Conservation (phyloP, 2,888 invertebrate genomes). For the Crossocerus cetratus region DNA sequence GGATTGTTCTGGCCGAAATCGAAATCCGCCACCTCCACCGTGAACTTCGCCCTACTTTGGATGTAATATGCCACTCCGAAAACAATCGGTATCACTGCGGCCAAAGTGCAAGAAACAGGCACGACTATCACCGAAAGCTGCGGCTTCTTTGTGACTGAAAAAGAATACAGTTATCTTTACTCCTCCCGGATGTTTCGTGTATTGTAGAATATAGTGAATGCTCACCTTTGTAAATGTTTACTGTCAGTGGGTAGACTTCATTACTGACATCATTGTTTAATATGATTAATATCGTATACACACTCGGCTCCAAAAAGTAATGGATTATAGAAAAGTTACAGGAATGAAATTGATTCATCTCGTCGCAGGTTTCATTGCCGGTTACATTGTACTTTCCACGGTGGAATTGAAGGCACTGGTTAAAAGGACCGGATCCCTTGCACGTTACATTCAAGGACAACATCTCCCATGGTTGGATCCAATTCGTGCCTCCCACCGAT, state of each 20-base stretch:
- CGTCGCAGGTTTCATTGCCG: slow-evolving; percentile 86
- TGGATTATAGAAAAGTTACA: slow-evolving; percentile 83
- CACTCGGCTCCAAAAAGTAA: slow-evolving; percentile 84
- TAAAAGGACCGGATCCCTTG: slow-evolving; percentile 85
- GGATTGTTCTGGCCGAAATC: slow-evolving; percentile 90
- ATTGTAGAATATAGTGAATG: neutral
- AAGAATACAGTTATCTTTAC: slow-evolving; percentile 8
- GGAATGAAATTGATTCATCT: slow-evolving; percentile 71
- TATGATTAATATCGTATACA: slow-evolving; percentile 87
- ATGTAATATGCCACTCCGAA: slow-evolving; percentile 93
- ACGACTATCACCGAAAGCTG: slow-evolving; percentile 93
- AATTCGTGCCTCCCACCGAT: slow-evolving; percentile 86
- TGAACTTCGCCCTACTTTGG: slow-evolving; percentile 88
- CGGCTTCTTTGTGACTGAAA: slow-evolving; percentile 84
- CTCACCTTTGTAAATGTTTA: slow-evolving; percentile 91
- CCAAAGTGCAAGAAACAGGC: slow-evolving; percentile 88
- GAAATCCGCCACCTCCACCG: slow-evolving; percentile 93
- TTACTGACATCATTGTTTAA: slow-evolving; percentile 87
- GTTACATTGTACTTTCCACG: slow-evolving; percentile 84
- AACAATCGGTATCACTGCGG: slow-evolving; percentile 89
- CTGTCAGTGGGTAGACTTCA: slow-evolving; percentile 83
- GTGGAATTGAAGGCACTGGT: slow-evolving; percentile 84
- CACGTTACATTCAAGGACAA: slow-evolving; percentile 85
- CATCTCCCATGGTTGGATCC: slow-evolving; percentile 90
- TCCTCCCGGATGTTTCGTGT: neutral